Base-by-base conservation (phyloP, 1,140 invertebrate species). In the Steinernema feltiae region DNA sequence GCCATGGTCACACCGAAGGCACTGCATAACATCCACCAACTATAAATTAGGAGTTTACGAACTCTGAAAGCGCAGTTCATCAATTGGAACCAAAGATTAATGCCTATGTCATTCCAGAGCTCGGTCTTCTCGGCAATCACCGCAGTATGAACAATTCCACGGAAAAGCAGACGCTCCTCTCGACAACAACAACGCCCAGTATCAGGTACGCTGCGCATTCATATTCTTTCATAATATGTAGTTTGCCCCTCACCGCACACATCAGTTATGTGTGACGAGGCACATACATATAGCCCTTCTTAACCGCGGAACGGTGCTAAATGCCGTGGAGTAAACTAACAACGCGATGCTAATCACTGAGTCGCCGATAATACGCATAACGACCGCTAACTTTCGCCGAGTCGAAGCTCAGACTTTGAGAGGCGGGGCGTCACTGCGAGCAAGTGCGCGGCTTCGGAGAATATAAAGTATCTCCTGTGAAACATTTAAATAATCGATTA, bases 401-500 rank as follows among this genome's bases (percentile, higher is more conserved):
- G 53, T 63, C 24, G 3, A 27, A 63, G 53, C 53, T 63, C 12
- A 21, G 3, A 63, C 53, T 63, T 27, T 21, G 53, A 63, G 24
- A 63, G 53, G 53, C 53, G 53, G 53, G 53, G 53, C 53, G 53
- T 27, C 12, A 63, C 2, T 15, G 53, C 53, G 53, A 18, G 53
- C 53, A 63, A 63, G 53, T 63, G 53, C 53, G 53, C 53, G 53
- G 53, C 53, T 63, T 27, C 53, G 53, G 24, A 7, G 53, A 63
- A 63, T 63, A 63, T 63, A 63, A 63, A 63, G 53, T 63, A 63
- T 63, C 53, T 27, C 24, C 2, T 63, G 53, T 63, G 53, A 63
- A 63, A 63, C 53, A 63, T 63, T 63, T 63, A 63, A 63, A 63
- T 63, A 63, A 63, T 63, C 53, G 53, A 63, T 63, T 46, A 46